phyloP scores from a whole-genome alignment of 2,113 vertebrate species.

The Oenanthe melanoleuca region DNA sequence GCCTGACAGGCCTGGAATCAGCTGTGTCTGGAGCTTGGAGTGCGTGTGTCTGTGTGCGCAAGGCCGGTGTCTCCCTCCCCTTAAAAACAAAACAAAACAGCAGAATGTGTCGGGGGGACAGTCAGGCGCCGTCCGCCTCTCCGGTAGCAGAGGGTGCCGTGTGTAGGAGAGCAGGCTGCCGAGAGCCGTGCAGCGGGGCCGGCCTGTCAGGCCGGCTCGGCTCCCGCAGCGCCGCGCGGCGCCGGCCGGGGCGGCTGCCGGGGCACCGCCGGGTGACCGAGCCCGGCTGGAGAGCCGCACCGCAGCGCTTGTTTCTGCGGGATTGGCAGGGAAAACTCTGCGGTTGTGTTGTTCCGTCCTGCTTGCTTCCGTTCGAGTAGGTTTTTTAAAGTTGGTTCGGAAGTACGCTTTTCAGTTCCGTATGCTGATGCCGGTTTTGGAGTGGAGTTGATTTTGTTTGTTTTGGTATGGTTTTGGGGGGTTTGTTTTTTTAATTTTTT shows the following conservation, averaged over 20 bases:
- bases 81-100: too few species aligned
- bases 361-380: background rate
- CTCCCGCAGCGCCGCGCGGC: too few species aligned
- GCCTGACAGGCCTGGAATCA: too few species aligned
- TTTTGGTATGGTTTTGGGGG: background rate
- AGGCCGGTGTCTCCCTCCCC: too few species aligned
- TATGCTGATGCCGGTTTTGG: too few species aligned
- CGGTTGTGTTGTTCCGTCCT: background rate
- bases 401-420: rapidly evolving
- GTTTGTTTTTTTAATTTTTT: background rate
- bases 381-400: too few species aligned
- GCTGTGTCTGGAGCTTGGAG: background rate
- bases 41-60: too few species aligned
- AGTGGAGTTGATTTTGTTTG: too few species aligned
- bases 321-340: background rate
- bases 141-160: too few species aligned
- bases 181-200: constrained; percentile 17
- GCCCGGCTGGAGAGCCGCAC: background rate
- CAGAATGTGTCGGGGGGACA: rapidly evolving
- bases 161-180: background rate
- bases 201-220: background rate
- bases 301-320: background rate
- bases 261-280: background rate
- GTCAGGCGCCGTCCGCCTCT: rapidly evolving
- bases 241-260: background rate